Evolutionary conservation across 2,888 invertebrate species (phyloP), one percentile per base, ranked within the genome.

Genomic region (Cephus pulcher): DNA sequence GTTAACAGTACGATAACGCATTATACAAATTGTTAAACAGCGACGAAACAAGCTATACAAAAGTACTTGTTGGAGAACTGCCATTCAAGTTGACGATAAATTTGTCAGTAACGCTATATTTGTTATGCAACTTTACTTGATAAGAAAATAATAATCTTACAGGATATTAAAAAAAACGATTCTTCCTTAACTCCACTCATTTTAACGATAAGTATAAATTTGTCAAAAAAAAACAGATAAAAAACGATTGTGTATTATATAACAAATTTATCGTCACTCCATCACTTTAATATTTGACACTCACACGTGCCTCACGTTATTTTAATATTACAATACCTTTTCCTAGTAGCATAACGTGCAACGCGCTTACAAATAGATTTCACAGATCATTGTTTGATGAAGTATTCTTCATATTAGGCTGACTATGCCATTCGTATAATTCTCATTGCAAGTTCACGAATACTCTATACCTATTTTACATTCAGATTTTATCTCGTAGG

Each of bases 11-110:
- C 3, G 37, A 33, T 74, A 74, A 34, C 35, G 74, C 37, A 74
- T 74, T 74, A 74, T 74, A 74, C 37, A 34, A 74, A 74, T 35
- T 74, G 15, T 74, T 34, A 74, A 74, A 35, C 37, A 33, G 74
- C 35, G 34, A 23, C 56, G 23, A 35, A 74, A 35, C 35, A 74
- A 74, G 35, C 74, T 74, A n/a, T 74, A 74, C 74, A 74, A 74
- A 74, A 35, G 30, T 34, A 74, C 35, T 34, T 34, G 30, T 34
- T 34, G n/a, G 34, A 74, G 34, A 74, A 30, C 23, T 74, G 34
- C 12, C 23, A 34, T 71, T 32, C 4, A 71, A 33, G 32, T 32
- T 71, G 71, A 33, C 71, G 32, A 33, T 71, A 71, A 71, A 71
- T 71, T 71, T 71, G 12, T 33, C 4, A 32, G 33, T 71, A 15